A percentile compares a stretch with the other conserved stretches of the same genome.
Evolutionary conservation across 1,140 invertebrate genomes (phyloP).

Genomic region (Zaprionus tsacasi): DNA sequence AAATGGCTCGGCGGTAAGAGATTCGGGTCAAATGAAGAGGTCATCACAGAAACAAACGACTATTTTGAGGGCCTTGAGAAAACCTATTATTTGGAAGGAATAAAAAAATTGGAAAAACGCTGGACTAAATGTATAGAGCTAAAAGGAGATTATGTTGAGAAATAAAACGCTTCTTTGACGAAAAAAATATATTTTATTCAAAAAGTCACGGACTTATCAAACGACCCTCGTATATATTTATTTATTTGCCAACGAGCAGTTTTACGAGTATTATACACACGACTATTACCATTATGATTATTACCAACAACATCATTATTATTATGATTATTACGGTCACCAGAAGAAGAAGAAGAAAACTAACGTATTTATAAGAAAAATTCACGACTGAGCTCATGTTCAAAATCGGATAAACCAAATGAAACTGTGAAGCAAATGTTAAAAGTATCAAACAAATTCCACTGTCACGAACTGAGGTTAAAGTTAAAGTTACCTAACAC

Average conservation of each 20-base stretch:
- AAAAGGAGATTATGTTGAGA: too few relatives aligned
- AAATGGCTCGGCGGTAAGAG: too few relatives aligned
- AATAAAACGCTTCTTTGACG: too few relatives aligned
- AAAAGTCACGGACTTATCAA: too few relatives aligned
- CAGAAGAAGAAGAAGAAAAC: not conserved
- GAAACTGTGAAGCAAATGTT: constrained; percentile 52
- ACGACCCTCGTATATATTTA: constrained; percentile 79
- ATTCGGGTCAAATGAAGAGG: too few relatives aligned
- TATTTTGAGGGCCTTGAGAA: too few relatives aligned
- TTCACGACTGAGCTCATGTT: constrained; percentile 50
- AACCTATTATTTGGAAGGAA: too few relatives aligned
- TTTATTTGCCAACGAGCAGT: constrained; percentile 55
- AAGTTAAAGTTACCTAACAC: constrained; percentile 27
- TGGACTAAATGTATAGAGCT: too few relatives aligned
- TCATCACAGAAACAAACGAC: too few relatives aligned
- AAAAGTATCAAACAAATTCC: constrained; percentile 40
- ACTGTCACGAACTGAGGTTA: constrained; percentile 20
- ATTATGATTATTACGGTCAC: constrained; percentile 41
- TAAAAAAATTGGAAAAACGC: too few relatives aligned
- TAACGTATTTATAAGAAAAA: constrained; percentile 34
- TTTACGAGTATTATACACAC: constrained; percentile 9
- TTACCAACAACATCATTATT: constrained; percentile 47
- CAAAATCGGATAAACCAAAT: constrained; percentile 46
- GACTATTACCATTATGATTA: constrained; percentile 50
- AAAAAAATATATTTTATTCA: too few relatives aligned